These are phyloP conservation scores for Lissocephala sabroskyi DNA, from an alignment of 2,888 invertebrate genomes.

Conservation along the genomic window DNA sequence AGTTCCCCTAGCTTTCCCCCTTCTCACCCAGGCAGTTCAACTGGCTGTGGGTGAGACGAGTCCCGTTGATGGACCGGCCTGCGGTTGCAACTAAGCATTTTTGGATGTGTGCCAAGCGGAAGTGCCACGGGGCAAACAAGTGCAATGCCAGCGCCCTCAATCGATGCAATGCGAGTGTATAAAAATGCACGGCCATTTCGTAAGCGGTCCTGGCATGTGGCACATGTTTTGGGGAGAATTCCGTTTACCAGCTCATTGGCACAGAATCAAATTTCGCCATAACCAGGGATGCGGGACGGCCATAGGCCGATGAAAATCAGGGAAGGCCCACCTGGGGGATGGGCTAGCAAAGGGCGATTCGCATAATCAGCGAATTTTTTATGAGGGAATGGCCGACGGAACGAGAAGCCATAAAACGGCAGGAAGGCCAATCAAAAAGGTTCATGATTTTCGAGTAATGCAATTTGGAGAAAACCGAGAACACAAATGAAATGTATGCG, in stretches of 20 bases:
- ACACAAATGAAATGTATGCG: constrained; percentile 42
- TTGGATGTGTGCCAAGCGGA: constrained; percentile 47
- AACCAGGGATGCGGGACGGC: no score
- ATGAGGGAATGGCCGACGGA: constrained; percentile 4
- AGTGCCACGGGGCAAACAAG: constrained; percentile 19
- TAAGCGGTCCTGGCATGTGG: no score
- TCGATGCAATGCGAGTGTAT: no score
- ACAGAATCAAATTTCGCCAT: no score
- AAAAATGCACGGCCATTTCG: neutral
- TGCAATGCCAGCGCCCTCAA: no score
- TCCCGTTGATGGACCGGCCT: constrained; percentile 16
- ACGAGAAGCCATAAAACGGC: constrained; percentile 29
- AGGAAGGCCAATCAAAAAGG: constrained; percentile 23
- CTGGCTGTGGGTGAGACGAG: no score
- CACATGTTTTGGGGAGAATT: no score
- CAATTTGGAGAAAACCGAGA: constrained; percentile 40
- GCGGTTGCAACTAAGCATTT: constrained; percentile 33
- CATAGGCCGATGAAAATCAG: no score
- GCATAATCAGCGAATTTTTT: constrained; percentile 41
- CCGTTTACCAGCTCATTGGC: no score
- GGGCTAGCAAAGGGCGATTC: constrained; percentile 5
- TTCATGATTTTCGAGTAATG: constrained; percentile 23
- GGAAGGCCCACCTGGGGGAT: no score
- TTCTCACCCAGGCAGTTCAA: no score
- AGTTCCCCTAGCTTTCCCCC: constrained; percentile 15